phyloP scores from a whole-genome alignment of 2,888 invertebrate genomes.

The Antheraea assamensis region DNA sequence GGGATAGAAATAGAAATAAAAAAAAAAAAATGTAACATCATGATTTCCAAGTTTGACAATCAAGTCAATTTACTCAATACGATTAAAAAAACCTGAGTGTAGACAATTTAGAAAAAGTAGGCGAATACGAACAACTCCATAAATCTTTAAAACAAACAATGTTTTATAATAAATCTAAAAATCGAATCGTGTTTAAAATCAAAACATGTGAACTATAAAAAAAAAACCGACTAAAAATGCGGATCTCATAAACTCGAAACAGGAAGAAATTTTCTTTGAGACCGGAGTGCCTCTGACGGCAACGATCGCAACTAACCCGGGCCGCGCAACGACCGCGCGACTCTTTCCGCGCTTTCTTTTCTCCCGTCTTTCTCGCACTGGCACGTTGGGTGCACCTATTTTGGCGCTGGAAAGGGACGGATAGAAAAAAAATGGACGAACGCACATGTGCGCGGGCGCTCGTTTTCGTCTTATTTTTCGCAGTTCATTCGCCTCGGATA shows the following conservation, averaged over 20 bases:
- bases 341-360: constrained; percentile 78
- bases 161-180: not conserved
- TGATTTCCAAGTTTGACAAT: no score
- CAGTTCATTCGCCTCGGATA: constrained; percentile 75
- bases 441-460: constrained; percentile 77
- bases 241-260: constrained; percentile 57
- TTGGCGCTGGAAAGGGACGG: constrained; percentile 69
- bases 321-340: constrained; percentile 62
- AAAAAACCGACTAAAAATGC: constrained; percentile 39
- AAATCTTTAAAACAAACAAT: not conserved
- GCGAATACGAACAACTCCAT: no score
- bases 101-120: no score
- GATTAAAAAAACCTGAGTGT: no score
- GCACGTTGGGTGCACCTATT: constrained; percentile 50
- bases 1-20: no score
- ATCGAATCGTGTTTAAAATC: not conserved
- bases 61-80: no score
- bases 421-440: constrained; percentile 73
- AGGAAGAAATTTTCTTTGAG: constrained; percentile 74
- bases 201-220: not conserved
- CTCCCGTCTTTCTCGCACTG: constrained; percentile 58
- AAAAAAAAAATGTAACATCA: no score
- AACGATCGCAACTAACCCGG: constrained; percentile 63
- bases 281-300: constrained; percentile 63
- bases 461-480: constrained; percentile 78